A percentile compares a stretch with the other conserved stretches of the same genome.
phyloP scores from a whole-genome alignment of 2,888 invertebrate genomes.

The Ectemnius lituratus region DNA sequence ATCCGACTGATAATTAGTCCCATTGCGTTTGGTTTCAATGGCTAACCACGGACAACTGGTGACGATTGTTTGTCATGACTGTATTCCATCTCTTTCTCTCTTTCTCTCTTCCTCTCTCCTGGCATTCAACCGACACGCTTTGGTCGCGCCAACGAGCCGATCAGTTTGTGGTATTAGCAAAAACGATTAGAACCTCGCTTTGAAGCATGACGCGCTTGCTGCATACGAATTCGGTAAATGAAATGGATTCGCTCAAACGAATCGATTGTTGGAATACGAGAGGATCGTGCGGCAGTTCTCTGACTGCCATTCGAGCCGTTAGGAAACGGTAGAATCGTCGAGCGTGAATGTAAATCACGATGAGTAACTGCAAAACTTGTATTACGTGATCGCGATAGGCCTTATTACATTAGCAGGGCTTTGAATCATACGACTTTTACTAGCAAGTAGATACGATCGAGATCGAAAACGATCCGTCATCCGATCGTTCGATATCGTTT shows the following conservation, averaged over 20 bases:
- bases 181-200: constrained; percentile 1
- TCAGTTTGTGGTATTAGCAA: neutral
- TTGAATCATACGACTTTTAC: no score
- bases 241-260: neutral
- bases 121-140: neutral
- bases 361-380: no score
- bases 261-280: no score
- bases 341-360: no score
- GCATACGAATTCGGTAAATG: neutral
- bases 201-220: neutral
- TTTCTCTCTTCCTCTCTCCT: neutral
- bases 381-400: no score
- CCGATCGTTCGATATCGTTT: no score
- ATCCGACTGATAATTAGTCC: constrained; percentile 1
- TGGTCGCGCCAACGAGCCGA: neutral
- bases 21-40: neutral
- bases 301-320: no score
- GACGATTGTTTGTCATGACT: neutral
- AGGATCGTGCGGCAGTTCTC: no score
- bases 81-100: constrained; percentile 4
- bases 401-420: no score
- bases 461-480: no score
- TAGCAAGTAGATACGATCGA: no score
- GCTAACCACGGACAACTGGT: neutral
- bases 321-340: no score